phyloP scores from a whole-genome alignment of 2,888 invertebrate genomes.

The Himalopsyche anomala region DNA sequence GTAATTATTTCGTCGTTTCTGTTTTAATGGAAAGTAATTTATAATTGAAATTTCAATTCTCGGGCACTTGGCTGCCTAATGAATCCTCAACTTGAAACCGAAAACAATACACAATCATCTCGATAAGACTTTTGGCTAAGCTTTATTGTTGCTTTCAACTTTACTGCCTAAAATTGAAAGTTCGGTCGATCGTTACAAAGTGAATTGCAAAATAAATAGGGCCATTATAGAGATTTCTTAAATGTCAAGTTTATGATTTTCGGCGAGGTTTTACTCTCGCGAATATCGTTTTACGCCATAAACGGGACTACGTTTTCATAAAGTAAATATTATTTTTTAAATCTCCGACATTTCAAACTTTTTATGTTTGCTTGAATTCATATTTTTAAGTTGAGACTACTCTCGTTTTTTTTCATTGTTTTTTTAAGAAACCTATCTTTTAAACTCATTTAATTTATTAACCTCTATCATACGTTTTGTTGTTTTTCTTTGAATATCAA shows the following conservation, averaged over 20 bases:
- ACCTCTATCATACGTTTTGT: too few species aligned
- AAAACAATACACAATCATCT: slow-evolving; percentile 6
- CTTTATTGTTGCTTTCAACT: slow-evolving; percentile 12
- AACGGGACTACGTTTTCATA: background rate
- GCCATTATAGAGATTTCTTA: background rate
- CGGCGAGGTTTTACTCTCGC: background rate
- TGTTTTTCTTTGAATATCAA: too few species aligned
- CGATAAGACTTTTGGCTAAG: background rate
- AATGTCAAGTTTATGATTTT: slow-evolving; percentile 22
- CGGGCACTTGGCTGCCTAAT: background rate
- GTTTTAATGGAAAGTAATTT: slow-evolving; percentile 5
- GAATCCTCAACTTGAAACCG: background rate
- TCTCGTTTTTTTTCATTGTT: too few species aligned
- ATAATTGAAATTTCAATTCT: slow-evolving; percentile 19
- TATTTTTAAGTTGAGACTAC: too few species aligned
- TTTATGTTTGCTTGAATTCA: too few species aligned
- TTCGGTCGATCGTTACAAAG: slow-evolving; percentile 21
- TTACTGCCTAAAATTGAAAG: slow-evolving; percentile 18
- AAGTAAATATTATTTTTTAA: background rate
- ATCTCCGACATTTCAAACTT: too few species aligned
- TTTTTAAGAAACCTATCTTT: too few species aligned
- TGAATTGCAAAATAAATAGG: slow-evolving; percentile 16
- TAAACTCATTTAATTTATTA: too few species aligned
- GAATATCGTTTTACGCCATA: background rate
- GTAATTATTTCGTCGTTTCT: slow-evolving; percentile 4